Evolutionary conservation across 2,113 vertebrate genomes (phyloP), one percentile per base, ranked within the genome.

Genomic region (Lutjanus erythropterus): DNA sequence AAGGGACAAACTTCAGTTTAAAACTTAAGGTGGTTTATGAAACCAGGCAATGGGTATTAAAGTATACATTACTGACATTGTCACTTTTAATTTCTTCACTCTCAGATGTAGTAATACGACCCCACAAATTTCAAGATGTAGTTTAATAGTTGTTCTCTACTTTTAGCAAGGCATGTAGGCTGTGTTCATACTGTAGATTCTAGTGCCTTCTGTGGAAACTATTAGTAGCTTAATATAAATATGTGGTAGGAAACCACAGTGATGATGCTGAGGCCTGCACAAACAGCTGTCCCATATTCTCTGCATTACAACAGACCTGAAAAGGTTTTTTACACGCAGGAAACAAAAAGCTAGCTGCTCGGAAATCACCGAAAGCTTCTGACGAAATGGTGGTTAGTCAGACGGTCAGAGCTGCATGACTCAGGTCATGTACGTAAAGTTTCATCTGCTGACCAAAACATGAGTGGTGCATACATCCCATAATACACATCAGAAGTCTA

Each of bases 231-330:
- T 42, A 35, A 68, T 65, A 81, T 84, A 82, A 78, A 71, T 68
- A 35, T 59, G 67, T 67, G 62, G 66, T 41, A 61, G 53, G 39
- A 86, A 88, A 86, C 88, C 87, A 83, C 76, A 83, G 50, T 25
- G 21, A 42, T 29, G 60, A 58, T 9, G 19, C 3, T 18, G 25
- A 46, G n/a, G 23, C 12, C n/a, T 0, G 9, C 33, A 47, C 47
- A 75, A 25, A 44, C 50, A 67, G 42, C 60, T 74, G 25, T 46
- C 16, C 23, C n/a, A 47, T 12, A n/a, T 4, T 0, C 23, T 44
- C 37, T 55, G 59, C 19, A 4, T 15, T 11, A 55, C 23, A 55
- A 50, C 65, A 42, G 33, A 59, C 31, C 23, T 44, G 11, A 83
- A 44, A 39, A 21, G 46, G 50, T 29, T 59, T 68, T 77, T 50